Evolutionary conservation across 1,140 invertebrate genomes (phyloP), one percentile per base, ranked within the genome.

Genomic region (Macrocentrus cingulum): DNA sequence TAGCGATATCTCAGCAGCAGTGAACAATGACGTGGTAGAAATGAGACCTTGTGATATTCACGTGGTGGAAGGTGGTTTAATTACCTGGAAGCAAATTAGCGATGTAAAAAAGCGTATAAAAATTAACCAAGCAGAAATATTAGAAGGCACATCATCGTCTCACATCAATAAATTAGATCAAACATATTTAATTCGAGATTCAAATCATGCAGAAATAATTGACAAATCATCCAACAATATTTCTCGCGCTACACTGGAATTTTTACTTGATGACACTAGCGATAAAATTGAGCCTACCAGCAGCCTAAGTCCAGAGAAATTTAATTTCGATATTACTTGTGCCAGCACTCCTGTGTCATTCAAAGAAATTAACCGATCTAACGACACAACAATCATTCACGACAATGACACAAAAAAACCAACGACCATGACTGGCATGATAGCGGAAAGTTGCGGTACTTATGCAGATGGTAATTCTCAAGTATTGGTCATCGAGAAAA

Each of bases 41-140:
- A 52, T 80, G 5, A 68, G 69, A 16, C 64, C 69, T 1, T 66
- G 64, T 19, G 63, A 50, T 57, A 63, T 15, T 32, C 29, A 13
- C 9, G 49, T 15, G n/a, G n/a, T n/a, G 0, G 44, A 57, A 1
- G 44, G 45, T 11, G 54, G 61, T 11, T 65, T 66, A 5, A 60
- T 68, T 0, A 76, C 71, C 0, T 77, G 77, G 77, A 78, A 73
- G 36, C 68, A 72, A 56, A 72, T 75, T 11, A 48, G 55, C 2
- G 55, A 65, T 2, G 42, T 41, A 11, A 29, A 50, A 8, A 25
- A 7, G 29, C 25, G 22, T 25, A 39, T 37, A 1, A 19, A 53
- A n/a, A 18, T 37, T 15, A 22, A 46, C 41, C 39, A 61, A 20
- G n/a, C 32, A 18, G 36, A 29, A 29, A 29, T 42, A 9, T 45